Base-by-base conservation (phyloP, 2,888 invertebrate genomes). In the Philhelius pedissequus region DNA sequence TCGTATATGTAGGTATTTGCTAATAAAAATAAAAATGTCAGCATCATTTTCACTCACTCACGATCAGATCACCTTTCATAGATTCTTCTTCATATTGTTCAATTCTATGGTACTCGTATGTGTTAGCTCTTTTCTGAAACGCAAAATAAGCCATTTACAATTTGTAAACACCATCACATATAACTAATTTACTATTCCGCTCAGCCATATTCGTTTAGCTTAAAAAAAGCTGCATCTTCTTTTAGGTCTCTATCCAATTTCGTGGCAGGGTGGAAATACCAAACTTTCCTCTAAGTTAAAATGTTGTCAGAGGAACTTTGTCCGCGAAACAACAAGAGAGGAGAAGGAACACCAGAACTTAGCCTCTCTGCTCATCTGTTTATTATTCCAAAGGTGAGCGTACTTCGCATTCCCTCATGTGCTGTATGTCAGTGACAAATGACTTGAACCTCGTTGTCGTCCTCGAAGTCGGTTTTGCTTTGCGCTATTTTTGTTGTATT, bases 121-220 rank as follows among this genome's bases (percentile, higher is more conserved):
- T 75, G 75, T 75, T 79, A 66, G 56, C 54, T 80, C 43, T 70
- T 71, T 66, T 66, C 40, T 5, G 60, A 20, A 71, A 38, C 75
- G 79, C 75, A 56, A 69, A 64, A 35, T 54, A 79, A 75, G 78
- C 74, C 75, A 70, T 84, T 84, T 80, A 84, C 84, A 74, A 84
- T 83, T 60, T 83, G 79, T 80, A 71, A 84, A 71, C 79, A 64
- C 84, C 58, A 70, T 84, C 80, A 84, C 80, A 84, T 80, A 75
- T 70, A 84, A 75, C 84, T 80, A 84, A 84, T 84, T 84, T 84
- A 70, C 84, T 80, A 84, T 84, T 84, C 84, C 66, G 75, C 84
- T 84, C 84, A 84, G 84, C 66, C 80, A 71, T 84, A 75, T 84
- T 80, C 84, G 84, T 84, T 84, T 84, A 84, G 84, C 84, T 84